Evolutionary conservation across 2,113 vertebrate species (phyloP), one percentile per base, ranked within the genome.

Genomic region (Octodon degus): DNA sequence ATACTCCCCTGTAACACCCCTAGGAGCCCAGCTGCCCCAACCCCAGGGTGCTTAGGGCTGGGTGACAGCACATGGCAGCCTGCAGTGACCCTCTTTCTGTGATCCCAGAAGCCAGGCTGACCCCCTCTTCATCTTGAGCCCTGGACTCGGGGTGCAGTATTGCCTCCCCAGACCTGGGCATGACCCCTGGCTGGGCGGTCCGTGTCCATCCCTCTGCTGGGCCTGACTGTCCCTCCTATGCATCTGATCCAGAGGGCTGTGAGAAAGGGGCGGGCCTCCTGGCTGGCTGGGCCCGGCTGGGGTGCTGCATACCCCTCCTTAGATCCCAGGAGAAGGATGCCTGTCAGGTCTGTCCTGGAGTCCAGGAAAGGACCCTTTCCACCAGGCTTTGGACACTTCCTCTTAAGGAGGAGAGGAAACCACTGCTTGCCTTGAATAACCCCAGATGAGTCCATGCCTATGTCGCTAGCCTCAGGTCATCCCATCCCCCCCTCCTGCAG

Each of bases 301-400:
- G 37, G 27, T 12, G 30, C 37, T 19, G 13, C 27, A 13, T 7
- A 12, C 20, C 37, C 16, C 50, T n/a, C 65, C 27, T 32, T 50
- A 27, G 67, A 47, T 30, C 79, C 7, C 19, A 6, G n/a, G n/a
- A 47, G 40, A 25, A 74, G 22, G 34, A 14, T 25, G 30, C 37
- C 62, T 40, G 34, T 43, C 7, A 43, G 17, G 83, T 7, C 12
- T 22, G 9, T 4, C 25, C 88, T 50, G 32, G 81, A 58, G 9
- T 19, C 34, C 14, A 37, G 53, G 16, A 12, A 43, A 27, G 1
- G 5, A 10, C 3, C 16, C 4, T 7, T 5, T 7, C 4, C 34
- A 8, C 7, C 88, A 27, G 17, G 1, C 22, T 53, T 13, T 20
- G 5, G 32, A 25, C 60, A 55, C 17, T 80, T 47, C 19, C 63